phyloP scores from a whole-genome alignment of 2,113 vertebrate genomes.

The Oncorhynchus mykiss region DNA sequence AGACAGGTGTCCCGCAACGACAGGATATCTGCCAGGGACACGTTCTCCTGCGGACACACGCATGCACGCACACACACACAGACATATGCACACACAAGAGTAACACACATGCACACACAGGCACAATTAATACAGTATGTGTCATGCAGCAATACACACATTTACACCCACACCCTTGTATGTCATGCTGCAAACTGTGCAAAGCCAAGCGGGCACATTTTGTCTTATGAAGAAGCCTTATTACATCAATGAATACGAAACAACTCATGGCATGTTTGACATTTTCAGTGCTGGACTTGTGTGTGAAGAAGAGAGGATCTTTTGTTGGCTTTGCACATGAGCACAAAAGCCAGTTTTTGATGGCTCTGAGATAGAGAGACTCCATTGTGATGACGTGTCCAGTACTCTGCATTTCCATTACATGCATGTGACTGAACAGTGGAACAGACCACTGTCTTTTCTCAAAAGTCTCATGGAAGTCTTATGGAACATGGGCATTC shows the following conservation, averaged over 20 bases:
- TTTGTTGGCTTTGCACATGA: conserved; percentile 28
- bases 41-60: conserved; percentile 86
- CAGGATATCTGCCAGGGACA: conserved; percentile 94
- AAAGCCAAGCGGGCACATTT: conserved; percentile 35
- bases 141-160: no score
- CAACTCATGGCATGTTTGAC: conserved; percentile 30
- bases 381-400: conserved; percentile 31
- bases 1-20: conserved; percentile 90
- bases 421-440: conserved; percentile 8
- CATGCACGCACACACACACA: not conserved
- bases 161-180: not conserved
- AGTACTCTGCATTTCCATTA: conserved; percentile 28
- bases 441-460: not conserved
- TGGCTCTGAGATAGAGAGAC: conserved; percentile 35
- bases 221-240: not conserved
- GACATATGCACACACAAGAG: not conserved
- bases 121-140: no score
- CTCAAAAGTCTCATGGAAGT: no score
- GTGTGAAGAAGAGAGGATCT: conserved; percentile 35
- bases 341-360: conserved; percentile 43
- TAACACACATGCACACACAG: not conserved
- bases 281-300: not conserved
- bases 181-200: conserved; percentile 27
- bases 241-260: not conserved
- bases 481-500: no score